Evolutionary conservation across 2,113 vertebrate genomes (phyloP).

Genomic region (Pyrgilauda ruficollis): DNA sequence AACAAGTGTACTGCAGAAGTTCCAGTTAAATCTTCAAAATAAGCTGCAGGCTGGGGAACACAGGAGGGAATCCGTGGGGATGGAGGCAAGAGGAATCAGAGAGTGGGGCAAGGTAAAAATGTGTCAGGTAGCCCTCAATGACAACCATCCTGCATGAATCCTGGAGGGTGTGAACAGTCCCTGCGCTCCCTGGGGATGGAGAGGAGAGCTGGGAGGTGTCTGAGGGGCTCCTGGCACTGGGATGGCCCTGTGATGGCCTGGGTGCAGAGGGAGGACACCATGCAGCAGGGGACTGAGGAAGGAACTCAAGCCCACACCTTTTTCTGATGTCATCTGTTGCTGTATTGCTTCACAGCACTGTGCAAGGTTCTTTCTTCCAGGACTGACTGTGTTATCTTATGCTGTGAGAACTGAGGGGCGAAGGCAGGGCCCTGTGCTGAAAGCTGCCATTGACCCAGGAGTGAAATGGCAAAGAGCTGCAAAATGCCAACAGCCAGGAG

Average conservation of each 20-base stretch:
- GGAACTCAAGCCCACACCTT: neutral
- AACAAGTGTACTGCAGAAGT: neutral
- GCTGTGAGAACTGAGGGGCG: neutral
- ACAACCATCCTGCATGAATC: fast-evolving
- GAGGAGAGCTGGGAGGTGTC: neutral
- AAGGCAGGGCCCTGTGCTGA: neutral
- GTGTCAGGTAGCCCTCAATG: fast-evolving
- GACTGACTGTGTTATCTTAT: neutral
- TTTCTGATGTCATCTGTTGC: neutral
- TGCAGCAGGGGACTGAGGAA: neutral
- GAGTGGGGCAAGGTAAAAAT: neutral
- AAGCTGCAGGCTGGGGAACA: neutral
- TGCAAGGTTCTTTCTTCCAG: neutral
- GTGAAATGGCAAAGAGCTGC: neutral
- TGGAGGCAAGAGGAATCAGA: neutral
- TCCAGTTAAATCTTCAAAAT: neutral
- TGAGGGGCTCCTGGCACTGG: neutral
- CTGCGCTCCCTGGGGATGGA: neutral
- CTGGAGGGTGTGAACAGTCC: neutral
- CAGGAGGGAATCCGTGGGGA: neutral
- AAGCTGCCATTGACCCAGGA: neutral
- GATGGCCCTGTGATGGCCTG: neutral
- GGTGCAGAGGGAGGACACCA: neutral
- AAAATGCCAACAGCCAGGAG: neutral
- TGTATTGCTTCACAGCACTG: neutral